Conservation (phyloP, 64 coral and sea anemone genomes). For the Hydrozoanthus tunicans region DNA sequence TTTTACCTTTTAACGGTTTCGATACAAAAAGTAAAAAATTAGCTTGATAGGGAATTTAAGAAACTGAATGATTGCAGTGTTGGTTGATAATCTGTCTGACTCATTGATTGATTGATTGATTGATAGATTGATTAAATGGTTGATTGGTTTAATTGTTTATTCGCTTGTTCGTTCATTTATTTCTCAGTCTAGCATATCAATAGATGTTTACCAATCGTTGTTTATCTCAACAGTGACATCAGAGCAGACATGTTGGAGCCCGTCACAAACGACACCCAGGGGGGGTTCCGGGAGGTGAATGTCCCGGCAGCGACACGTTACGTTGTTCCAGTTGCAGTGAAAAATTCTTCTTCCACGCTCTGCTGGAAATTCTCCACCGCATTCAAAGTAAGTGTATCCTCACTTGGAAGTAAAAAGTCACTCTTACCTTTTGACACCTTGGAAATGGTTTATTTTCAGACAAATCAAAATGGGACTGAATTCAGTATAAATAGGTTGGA, state of each 20-base stretch:
- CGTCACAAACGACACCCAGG: not conserved
- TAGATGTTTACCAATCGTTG: not conserved
- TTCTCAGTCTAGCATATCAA: not conserved
- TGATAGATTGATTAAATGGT: not conserved
- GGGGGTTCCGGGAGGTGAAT: conserved; percentile 12
- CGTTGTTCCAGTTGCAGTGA: conserved; percentile 27
- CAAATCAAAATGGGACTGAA: too few relatives aligned
- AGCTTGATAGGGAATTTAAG: too few relatives aligned
- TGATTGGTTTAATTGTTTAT: not conserved
- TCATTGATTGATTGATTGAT: not conserved
- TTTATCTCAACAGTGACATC: conserved; percentile 5
- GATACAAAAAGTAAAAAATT: too few relatives aligned
- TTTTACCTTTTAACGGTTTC: too few relatives aligned
- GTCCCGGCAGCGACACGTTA: conserved; percentile 31
- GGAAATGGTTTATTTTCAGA: too few relatives aligned
- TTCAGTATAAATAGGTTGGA: too few relatives aligned
- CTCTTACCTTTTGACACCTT: not conserved
- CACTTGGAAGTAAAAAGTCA: not conserved
- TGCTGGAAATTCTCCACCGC: conserved; percentile 56
- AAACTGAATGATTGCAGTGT: not conserved
- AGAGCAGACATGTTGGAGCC: conserved; percentile 13
- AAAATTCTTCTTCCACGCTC: conserved; percentile 3
- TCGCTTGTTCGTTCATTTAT: not conserved
- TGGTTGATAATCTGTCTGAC: not conserved
- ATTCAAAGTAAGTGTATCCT: conserved; percentile 1